Evolutionary conservation across 2,888 invertebrate genomes (phyloP), one percentile per base, ranked within the genome.

Genomic region (Plebejus anna): DNA sequence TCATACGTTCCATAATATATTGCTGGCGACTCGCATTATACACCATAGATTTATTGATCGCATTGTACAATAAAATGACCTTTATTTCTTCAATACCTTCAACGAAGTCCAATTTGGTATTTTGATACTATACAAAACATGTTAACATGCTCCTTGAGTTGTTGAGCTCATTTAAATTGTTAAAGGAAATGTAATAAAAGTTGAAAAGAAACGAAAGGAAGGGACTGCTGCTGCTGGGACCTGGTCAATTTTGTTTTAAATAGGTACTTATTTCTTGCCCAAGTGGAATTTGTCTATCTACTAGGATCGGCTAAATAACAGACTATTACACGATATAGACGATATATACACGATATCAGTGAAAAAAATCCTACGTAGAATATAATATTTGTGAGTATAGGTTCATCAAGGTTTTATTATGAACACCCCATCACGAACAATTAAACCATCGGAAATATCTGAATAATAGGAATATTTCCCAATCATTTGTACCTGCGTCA

Each of bases 1-100:
- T 79, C 81, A 81, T 82, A 81, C 80, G 81, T 80, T 78, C 78
- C 76, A 75, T 78, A 80, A 82, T 81, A 80, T 81, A 82, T 82
- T 81, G 76, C 78, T 77, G 78, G 79, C 77, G 75, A 79, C 73
- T 76, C 77, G 76, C 72, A 72, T 79, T 78, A 81, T 79, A 78
- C 76, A 61, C 77, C 76, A 78, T 81, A 78, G 77, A 78, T 76
- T 77, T 76, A 76, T 76, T 76, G 76, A 76, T 71, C 38, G 57
- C 57, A 28, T 57, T 76, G 61, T 70, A 22, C 16, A 61, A 76
- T 73, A 73, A 47, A 70, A 57, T 66, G 11, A 66, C 66, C 22
- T 42, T 70, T 70, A 42, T 70, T 70, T 42, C 38, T 70, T 42
- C n/a, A 38, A 70, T 38, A 36, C 66, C 5, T 66, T 66, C 16